Conservation (phyloP, 2,797 vertebrate genomes). For the Poecilia wingei region DNA sequence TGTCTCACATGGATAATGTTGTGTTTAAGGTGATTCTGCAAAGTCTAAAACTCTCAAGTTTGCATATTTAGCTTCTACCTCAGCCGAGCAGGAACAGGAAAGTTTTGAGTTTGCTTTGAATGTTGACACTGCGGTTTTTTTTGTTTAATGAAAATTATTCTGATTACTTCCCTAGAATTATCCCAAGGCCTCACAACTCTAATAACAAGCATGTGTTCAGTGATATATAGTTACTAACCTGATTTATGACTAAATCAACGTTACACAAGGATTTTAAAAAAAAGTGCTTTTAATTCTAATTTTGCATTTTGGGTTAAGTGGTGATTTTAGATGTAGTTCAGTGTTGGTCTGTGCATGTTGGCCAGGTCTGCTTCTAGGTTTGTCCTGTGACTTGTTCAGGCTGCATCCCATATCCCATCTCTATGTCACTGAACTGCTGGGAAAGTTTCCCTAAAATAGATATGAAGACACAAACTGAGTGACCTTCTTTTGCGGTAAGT, state of each 20-base stretch:
- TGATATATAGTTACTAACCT: neutral
- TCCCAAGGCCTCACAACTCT: neutral
- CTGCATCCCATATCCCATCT: rapidly evolving
- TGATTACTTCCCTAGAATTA: neutral
- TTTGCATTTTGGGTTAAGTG: neutral
- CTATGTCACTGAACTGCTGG: neutral
- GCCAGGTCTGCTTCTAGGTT: neutral
- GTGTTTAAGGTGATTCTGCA: neutral
- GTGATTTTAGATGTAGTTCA: neutral
- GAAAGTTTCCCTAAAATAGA: neutral
- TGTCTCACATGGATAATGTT: neutral
- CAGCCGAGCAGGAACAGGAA: neutral
- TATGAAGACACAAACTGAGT: neutral
- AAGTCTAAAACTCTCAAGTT: neutral
- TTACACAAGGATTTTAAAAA: neutral
- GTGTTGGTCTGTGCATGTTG: neutral
- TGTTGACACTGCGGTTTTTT: neutral
- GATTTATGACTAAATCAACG: neutral
- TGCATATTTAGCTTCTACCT: neutral
- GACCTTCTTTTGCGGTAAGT: neutral
- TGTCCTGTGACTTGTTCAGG: neutral
- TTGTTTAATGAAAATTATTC: neutral
- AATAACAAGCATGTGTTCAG: neutral
- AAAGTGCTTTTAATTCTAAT: neutral
- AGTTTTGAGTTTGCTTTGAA: neutral